Conservation (phyloP, 2,113 vertebrate genomes). For the Notothenia coriiceps region DNA sequence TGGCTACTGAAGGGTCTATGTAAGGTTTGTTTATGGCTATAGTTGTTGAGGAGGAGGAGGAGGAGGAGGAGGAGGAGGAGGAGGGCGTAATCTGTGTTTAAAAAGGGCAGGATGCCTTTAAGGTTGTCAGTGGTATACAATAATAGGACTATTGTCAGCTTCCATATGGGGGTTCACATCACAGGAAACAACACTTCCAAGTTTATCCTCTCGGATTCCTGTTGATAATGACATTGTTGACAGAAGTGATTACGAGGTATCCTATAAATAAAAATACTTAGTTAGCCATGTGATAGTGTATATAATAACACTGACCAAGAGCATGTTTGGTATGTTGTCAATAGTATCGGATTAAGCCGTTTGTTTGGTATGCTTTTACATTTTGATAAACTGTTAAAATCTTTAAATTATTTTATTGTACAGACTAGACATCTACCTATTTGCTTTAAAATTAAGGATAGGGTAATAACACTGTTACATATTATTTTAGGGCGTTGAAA, state of each 20-base stretch:
- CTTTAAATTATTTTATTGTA: no score
- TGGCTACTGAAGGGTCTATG: conserved; percentile 47
- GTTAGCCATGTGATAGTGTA: not conserved
- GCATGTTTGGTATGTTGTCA: not conserved
- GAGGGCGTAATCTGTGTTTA: conserved; percentile 56
- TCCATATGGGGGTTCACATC: conserved; percentile 31
- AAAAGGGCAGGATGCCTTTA: conserved; percentile 37
- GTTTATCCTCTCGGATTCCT: conserved; percentile 36
- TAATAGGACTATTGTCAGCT: conserved; percentile 33
- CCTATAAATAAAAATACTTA: conserved; percentile 6
- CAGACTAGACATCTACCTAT: no score
- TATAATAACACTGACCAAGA: not conserved
- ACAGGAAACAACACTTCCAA: conserved; percentile 57
- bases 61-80: conserved; percentile 27
- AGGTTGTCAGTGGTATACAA: conserved; percentile 29
- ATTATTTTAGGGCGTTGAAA: not conserved
- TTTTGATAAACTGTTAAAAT: no score
- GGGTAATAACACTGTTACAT: not conserved
- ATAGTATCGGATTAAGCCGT: not conserved
- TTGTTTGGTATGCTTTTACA: not conserved
- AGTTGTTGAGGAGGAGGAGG: conserved; percentile 59
- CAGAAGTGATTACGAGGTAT: conserved; percentile 36
- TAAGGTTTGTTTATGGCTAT: conserved; percentile 62
- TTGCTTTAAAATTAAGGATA: not conserved
- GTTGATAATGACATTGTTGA: conserved; percentile 49